Evolutionary conservation across 2,888 invertebrate species (phyloP).

Genomic region (Tenodera sinensis): DNA sequence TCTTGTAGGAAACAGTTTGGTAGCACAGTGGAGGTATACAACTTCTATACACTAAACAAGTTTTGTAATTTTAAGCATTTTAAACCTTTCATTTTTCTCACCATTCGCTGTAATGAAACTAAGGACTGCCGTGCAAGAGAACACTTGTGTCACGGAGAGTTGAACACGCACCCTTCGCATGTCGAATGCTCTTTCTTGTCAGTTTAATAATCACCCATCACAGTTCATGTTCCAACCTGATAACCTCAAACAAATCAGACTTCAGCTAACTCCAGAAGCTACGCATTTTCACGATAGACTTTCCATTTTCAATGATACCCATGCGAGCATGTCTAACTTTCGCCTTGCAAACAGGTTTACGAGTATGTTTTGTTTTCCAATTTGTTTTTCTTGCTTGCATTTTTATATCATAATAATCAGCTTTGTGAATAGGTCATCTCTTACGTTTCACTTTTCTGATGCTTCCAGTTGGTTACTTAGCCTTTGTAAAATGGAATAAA

Average conservation of each 20-base stretch:
- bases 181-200: neutral
- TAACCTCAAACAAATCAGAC: neutral
- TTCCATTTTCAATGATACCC: neutral
- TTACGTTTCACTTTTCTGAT: no score
- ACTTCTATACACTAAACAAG: no score
- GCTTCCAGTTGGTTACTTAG: no score
- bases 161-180: neutral
- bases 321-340: neutral
- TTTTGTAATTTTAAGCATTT: neutral
- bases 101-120: neutral
- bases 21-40: no score
- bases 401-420: no score
- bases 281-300: neutral
- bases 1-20: no score
- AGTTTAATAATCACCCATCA: neutral
- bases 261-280: neutral
- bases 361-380: neutral
- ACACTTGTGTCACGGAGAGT: neutral
- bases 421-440: no score
- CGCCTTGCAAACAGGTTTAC: neutral
- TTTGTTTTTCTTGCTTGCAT: neutral
- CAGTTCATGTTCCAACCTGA: neutral
- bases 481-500: no score
- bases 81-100: neutral
- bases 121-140: neutral